Percentiles rank a stretch among this genome's conserved stretches.
These are phyloP conservation scores for Suillia variegata DNA, from an alignment of 2,888 invertebrate genomes.

Conservation along the genomic window DNA sequence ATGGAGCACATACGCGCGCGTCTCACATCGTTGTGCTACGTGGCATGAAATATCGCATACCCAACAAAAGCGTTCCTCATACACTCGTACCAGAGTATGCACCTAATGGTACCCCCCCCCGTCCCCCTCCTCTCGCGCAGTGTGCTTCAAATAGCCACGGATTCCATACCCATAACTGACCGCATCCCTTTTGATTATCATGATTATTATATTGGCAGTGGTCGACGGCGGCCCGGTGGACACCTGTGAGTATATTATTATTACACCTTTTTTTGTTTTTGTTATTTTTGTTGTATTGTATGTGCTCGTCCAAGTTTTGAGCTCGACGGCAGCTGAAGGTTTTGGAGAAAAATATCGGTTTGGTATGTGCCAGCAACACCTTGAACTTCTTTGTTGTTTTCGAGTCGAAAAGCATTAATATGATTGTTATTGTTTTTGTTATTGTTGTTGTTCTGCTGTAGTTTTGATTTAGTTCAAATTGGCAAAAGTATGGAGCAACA, in stretches of 20 bases:
- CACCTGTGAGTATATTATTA: conserved; percentile 59
- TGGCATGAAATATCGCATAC: not conserved
- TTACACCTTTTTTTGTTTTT: conserved; percentile 39
- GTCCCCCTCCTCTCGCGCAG: too few species aligned
- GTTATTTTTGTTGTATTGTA: conserved; percentile 20
- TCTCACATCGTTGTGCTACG: not conserved
- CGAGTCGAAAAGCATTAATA: too few species aligned
- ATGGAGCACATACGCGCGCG: not conserved
- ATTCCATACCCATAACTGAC: conserved; percentile 28
- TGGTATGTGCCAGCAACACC: conserved; percentile 25
- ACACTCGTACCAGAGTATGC: not conserved
- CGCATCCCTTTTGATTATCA: conserved; percentile 55
- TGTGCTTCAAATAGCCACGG: not conserved
- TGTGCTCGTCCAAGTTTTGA: not conserved
- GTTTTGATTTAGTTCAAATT: conserved; percentile 3
- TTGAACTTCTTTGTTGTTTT: conserved; percentile 4
- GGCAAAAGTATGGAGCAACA: conserved; percentile 9
- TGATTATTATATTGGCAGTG: conserved; percentile 44
- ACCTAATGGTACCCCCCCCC: too few species aligned
- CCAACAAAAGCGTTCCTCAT: not conserved
- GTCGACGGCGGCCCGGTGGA: conserved; percentile 36
- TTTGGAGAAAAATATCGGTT: conserved; percentile 15
- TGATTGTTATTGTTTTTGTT: not conserved
- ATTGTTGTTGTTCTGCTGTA: not conserved
- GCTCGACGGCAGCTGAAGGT: not conserved